phyloP scores from a whole-genome alignment of 1,140 invertebrate species.

The Leptonema lineaticorne region DNA sequence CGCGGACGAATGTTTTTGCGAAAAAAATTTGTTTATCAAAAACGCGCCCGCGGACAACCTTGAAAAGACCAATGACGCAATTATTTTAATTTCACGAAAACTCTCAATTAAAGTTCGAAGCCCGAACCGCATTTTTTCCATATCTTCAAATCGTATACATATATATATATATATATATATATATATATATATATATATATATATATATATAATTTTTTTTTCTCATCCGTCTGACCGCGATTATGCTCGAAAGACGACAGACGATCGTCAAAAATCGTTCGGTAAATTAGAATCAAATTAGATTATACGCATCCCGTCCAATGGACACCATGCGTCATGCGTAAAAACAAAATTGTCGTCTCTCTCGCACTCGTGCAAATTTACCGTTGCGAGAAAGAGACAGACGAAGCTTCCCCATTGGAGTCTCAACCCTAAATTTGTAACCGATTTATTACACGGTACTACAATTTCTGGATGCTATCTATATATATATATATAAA shows the following conservation, averaged over 20 bases:
- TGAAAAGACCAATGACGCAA: no score
- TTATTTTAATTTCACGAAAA: no score
- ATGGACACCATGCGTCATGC: conserved; percentile 36
- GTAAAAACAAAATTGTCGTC: conserved; percentile 39
- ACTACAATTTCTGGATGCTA: not conserved
- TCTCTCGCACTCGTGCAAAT: conserved; percentile 20
- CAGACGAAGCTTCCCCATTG: not conserved
- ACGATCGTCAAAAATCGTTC: not conserved
- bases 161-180: not conserved
- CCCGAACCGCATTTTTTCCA: no score
- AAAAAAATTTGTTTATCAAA: no score
- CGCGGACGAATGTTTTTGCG: no score
- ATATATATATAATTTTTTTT: not conserved
- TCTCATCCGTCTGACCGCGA: not conserved
- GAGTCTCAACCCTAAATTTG: conserved; percentile 13
- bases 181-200: not conserved
- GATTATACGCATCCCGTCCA: conserved; percentile 29
- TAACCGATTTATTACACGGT: conserved; percentile 29
- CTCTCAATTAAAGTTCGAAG: no score
- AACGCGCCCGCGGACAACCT: no score
- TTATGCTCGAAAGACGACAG: not conserved
- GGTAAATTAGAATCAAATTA: conserved; percentile 21
- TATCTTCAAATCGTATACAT: no score
- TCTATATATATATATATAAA: not conserved
- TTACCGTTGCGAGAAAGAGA: not conserved